Percentiles rank a stretch among this genome's conserved stretches.
These are phyloP conservation scores for Eremobia ochroleuca DNA, from an alignment of 2,888 invertebrate species.

Conservation along the genomic window DNA sequence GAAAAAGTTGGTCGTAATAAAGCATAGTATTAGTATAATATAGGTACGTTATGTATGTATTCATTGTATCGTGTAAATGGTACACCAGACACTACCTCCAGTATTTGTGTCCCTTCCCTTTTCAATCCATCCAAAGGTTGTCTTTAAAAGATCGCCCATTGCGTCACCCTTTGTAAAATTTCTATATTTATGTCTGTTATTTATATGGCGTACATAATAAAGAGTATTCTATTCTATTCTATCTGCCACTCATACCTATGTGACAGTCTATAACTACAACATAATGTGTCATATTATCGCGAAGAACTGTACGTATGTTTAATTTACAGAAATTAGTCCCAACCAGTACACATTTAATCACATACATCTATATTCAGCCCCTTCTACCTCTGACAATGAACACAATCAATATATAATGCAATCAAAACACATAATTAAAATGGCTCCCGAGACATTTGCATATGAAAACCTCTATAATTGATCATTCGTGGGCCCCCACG, in stretches of 20 bases:
- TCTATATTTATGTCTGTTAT: too few relatives aligned
- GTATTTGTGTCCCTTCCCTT: too few relatives aligned
- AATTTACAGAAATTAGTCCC: slow-evolving; percentile 31
- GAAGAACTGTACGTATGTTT: background rate
- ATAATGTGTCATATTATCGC: background rate
- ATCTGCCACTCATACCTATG: background rate
- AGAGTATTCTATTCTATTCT: too few relatives aligned
- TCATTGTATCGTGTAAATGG: too few relatives aligned
- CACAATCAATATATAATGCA: slow-evolving; percentile 88
- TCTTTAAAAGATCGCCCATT: too few relatives aligned
- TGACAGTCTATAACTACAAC: background rate
- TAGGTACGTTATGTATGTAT: too few relatives aligned
- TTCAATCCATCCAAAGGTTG: too few relatives aligned
- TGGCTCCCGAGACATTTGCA: slow-evolving; percentile 88
- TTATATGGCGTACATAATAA: too few relatives aligned
- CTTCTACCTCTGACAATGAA: slow-evolving; percentile 75
- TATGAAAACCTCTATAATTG: slow-evolving; percentile 90
- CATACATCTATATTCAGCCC: slow-evolving; percentile 76
- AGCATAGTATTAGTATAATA: too few relatives aligned
- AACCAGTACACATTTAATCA: slow-evolving; percentile 63
- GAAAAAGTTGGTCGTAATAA: background rate
- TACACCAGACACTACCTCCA: too few relatives aligned
- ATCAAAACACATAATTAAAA: slow-evolving; percentile 89
- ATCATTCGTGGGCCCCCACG: slow-evolving; percentile 77
- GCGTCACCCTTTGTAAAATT: too few relatives aligned